Evolutionary conservation across 2,888 invertebrate species (phyloP).

Genomic region (Apotomis capreana): DNA sequence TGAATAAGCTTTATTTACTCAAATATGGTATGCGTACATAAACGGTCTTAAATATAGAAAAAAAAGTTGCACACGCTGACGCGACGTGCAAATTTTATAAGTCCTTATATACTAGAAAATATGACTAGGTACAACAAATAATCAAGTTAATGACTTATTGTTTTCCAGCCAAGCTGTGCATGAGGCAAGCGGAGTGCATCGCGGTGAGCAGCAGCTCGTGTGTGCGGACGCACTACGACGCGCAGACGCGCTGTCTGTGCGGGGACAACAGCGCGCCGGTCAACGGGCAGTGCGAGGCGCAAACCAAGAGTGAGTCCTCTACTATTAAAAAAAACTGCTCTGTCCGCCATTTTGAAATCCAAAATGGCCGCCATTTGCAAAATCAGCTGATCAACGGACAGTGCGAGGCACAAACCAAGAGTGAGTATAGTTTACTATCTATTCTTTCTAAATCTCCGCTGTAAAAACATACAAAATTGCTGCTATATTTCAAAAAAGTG

Average conservation of each 20-base stretch:
- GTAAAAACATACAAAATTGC: no score
- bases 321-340: background rate
- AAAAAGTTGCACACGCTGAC: no score
- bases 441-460: no score
- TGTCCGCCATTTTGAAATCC: no score
- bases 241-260: constrained; percentile 86
- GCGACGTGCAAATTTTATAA: no score
- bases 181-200: constrained; percentile 84
- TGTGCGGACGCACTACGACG: constrained; percentile 85
- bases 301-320: constrained; percentile 82
- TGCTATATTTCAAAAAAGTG: no score
- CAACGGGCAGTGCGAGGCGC: constrained; percentile 86
- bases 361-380: no score
- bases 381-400: constrained; percentile 84
- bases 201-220: constrained; percentile 86
- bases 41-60: no score
- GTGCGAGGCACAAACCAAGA: constrained; percentile 85
- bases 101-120: no score
- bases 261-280: constrained; percentile 86
- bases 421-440: constrained; percentile 63
- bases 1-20: no score
- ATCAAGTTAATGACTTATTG: background rate
- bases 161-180: constrained; percentile 84
- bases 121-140: no score
- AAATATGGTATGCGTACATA: no score